phyloP scores from a whole-genome alignment of 2,888 invertebrate genomes.

The Orthosia incerta region DNA sequence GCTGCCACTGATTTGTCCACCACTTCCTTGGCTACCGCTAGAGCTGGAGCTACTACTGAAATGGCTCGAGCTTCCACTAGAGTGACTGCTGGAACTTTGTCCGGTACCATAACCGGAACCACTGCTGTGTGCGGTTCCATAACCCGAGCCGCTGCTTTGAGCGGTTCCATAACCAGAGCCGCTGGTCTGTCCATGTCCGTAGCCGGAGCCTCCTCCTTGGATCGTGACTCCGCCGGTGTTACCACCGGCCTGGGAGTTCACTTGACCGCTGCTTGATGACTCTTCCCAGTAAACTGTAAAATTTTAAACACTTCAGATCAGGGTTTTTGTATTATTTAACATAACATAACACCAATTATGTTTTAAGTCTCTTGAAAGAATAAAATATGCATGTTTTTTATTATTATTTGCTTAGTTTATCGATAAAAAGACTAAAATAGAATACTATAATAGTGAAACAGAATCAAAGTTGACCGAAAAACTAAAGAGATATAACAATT shows the following conservation, averaged over 20 bases:
- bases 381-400: too few species aligned
- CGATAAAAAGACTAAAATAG: too few species aligned
- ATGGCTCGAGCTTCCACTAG: slow-evolving; percentile 43
- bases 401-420: too few species aligned
- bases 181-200: slow-evolving; percentile 31
- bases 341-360: too few species aligned
- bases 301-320: background rate
- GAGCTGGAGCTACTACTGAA: slow-evolving; percentile 43
- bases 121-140: slow-evolving; percentile 35
- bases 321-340: too few species aligned
- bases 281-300: slow-evolving; percentile 69
- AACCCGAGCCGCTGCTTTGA: slow-evolving; percentile 34
- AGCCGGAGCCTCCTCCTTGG: slow-evolving; percentile 54
- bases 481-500: too few species aligned
- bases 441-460: too few species aligned
- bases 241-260: slow-evolving; percentile 59
- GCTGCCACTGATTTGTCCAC: slow-evolving; percentile 61
- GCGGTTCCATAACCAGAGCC: slow-evolving; percentile 36
- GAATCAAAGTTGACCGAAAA: too few species aligned
- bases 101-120: slow-evolving; percentile 40
- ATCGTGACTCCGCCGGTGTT: slow-evolving; percentile 44
- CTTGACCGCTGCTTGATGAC: slow-evolving; percentile 61
- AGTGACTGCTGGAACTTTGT: slow-evolving; percentile 38
- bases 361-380: too few species aligned
- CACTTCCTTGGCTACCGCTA: slow-evolving; percentile 60